phyloP scores from a whole-genome alignment of 2,888 invertebrate species.

The Pyrrhosoma nymphula region DNA sequence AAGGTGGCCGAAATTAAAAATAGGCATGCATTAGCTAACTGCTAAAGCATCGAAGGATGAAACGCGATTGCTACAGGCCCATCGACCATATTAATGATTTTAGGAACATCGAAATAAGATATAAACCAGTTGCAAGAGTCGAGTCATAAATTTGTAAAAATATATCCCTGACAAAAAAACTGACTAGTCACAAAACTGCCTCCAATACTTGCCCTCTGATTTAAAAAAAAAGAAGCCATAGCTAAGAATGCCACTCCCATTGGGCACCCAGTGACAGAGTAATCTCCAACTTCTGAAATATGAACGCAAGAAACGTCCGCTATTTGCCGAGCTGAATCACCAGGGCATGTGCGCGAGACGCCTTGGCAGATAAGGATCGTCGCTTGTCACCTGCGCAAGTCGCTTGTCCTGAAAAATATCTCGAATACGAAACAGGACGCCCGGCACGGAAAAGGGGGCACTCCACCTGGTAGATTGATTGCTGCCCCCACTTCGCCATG shows the following conservation, averaged over 20 bases:
- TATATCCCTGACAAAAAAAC: too few relatives aligned
- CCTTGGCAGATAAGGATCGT: slow-evolving; percentile 42
- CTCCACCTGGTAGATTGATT: neutral
- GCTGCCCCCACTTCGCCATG: neutral
- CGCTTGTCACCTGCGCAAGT: neutral
- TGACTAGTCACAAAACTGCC: too few relatives aligned
- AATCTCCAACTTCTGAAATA: neutral
- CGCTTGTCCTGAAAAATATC: slow-evolving; percentile 42
- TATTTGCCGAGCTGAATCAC: slow-evolving; percentile 6
- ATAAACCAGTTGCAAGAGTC: too few relatives aligned
- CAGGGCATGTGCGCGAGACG: slow-evolving; percentile 12
- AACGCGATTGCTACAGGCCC: too few relatives aligned
- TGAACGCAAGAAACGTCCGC: neutral
- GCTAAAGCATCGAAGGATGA: too few relatives aligned
- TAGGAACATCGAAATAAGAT: too few relatives aligned
- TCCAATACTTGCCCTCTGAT: too few relatives aligned
- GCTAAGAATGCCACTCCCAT: neutral
- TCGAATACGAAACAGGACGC: neutral
- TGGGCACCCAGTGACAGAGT: neutral
- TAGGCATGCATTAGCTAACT: too few relatives aligned
- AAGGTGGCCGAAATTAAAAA: too few relatives aligned
- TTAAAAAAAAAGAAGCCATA: too few relatives aligned
- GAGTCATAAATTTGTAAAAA: too few relatives aligned
- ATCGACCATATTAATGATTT: too few relatives aligned
- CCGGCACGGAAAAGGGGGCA: neutral